Conservation (phyloP, 1,140 invertebrate species). For the Babylonia areolata region DNA sequence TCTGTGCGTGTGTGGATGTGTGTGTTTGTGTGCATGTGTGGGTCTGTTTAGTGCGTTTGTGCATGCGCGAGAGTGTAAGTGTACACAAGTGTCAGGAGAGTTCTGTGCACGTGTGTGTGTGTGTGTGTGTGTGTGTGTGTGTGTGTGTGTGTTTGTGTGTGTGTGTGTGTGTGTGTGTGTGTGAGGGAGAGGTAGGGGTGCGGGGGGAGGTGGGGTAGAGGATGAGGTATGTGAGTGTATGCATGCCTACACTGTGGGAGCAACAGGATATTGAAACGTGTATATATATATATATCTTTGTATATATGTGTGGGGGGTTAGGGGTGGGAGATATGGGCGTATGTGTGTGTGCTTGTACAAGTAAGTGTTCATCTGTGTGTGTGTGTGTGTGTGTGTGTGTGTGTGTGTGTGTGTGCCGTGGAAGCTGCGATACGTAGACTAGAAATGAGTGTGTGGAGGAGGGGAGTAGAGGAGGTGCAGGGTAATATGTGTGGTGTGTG, state of each 20-base stretch:
- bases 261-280: no score
- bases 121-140: conserved; percentile 2
- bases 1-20: conserved; percentile 9
- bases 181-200: no score
- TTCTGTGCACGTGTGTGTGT: conserved; percentile 5
- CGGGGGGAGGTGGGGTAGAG: no score
- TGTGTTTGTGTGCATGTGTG: conserved; percentile 7
- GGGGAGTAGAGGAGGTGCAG: no score
- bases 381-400: neutral
- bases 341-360: no score
- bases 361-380: no score
- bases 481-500: conserved; percentile 5
- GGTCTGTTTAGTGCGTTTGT: neutral
- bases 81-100: no score
- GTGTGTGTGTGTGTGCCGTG: neutral
- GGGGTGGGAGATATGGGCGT: neutral
- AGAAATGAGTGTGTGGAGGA: neutral
- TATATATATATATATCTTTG: neutral
- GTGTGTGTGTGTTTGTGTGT: neutral
- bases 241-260: no score
- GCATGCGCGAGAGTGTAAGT: neutral
- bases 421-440: no score
- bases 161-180: conserved; percentile 11
- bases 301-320: neutral
- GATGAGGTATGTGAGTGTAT: no score